phyloP scores from a whole-genome alignment of 2,888 invertebrate species.

The Parnassius mnemosyne region DNA sequence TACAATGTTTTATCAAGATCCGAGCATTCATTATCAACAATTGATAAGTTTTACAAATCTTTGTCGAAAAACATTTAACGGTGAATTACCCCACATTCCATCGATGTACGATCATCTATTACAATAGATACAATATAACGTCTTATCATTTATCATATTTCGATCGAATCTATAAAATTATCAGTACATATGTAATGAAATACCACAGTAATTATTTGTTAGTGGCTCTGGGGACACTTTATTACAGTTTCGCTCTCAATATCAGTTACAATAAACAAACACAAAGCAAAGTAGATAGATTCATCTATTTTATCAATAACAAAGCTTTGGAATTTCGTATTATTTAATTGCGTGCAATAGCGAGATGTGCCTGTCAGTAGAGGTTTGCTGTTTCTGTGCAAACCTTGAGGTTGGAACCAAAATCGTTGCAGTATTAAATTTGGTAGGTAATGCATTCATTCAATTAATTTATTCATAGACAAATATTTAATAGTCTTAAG shows the following conservation, averaged over 20 bases:
- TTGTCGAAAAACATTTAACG: background rate
- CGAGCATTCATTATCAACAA: too few relatives aligned
- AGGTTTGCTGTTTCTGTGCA: conserved; percentile 36
- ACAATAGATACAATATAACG: background rate
- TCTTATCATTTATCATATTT: conserved; percentile 19
- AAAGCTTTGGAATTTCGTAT: background rate
- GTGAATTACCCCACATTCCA: conserved; percentile 15
- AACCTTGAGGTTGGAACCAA: conserved; percentile 36
- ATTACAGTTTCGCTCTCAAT: background rate
- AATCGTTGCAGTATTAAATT: conserved; percentile 35
- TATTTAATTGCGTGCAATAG: background rate
- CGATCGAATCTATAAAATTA: conserved; percentile 2
- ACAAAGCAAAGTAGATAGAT: background rate
- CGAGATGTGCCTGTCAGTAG: conserved; percentile 36
- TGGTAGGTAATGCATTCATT: background rate
- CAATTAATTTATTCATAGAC: too few relatives aligned
- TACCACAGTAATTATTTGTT: conserved; percentile 3
- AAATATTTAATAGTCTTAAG: too few relatives aligned
- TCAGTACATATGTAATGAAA: background rate
- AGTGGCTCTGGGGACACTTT: background rate
- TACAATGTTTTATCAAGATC: too few relatives aligned
- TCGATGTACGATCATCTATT: background rate
- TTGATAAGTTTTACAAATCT: too few relatives aligned
- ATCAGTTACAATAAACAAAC: background rate
- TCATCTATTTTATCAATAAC: background rate